Evolutionary conservation across 2,888 invertebrate genomes (phyloP).

Genomic region (Agrochola macilenta): DNA sequence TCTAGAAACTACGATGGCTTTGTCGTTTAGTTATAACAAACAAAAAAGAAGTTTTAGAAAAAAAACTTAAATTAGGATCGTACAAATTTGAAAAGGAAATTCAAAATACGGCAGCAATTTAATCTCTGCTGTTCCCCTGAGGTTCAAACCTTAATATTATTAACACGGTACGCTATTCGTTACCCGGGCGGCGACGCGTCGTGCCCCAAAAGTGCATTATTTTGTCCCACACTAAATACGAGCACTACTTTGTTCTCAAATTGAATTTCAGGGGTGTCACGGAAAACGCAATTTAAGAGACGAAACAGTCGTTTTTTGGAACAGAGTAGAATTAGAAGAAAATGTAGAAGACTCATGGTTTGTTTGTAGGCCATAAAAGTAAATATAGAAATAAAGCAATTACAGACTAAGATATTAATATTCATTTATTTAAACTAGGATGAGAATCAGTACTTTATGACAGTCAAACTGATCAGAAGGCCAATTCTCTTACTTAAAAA

Average conservation of each 20-base stretch:
- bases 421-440: no score
- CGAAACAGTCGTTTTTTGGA: neutral
- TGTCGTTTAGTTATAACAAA: neutral
- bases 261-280: constrained; percentile 57
- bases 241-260: constrained; percentile 51
- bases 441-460: no score
- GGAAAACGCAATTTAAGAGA: neutral
- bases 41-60: neutral
- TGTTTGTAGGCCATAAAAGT: neutral
- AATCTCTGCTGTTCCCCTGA: constrained; percentile 24
- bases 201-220: constrained; percentile 67
- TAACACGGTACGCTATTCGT: constrained; percentile 35
- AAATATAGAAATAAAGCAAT: neutral
- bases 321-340: neutral
- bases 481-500: no score
- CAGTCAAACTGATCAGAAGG: no score
- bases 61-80: neutral
- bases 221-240: constrained; percentile 63
- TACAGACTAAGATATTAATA: neutral
- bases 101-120: constrained; percentile 20
- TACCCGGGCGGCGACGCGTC: neutral
- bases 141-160: constrained; percentile 42
- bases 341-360: neutral
- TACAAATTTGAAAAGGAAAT: neutral
- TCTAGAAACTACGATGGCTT: neutral